Evolutionary conservation across 2,113 vertebrate genomes (phyloP).

Genomic region (Rhagologus leucostigma): DNA sequence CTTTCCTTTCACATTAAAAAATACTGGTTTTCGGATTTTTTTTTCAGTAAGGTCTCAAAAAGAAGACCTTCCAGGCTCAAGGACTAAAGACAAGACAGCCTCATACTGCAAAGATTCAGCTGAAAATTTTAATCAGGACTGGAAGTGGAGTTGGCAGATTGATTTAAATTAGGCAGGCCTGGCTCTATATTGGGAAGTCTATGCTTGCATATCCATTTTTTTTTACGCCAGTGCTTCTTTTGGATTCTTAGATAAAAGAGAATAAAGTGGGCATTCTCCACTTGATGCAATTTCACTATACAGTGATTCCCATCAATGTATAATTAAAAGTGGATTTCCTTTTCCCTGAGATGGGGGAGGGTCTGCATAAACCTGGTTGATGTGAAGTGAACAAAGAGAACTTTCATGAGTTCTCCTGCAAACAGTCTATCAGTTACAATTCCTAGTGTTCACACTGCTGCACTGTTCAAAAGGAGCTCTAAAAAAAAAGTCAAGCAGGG

Average conservation of each 20-base stretch:
- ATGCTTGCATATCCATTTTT: slow-evolving; percentile 49
- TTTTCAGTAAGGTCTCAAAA: background rate
- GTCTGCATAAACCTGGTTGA: slow-evolving; percentile 72
- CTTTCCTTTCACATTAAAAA: background rate
- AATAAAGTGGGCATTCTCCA: slow-evolving; percentile 71
- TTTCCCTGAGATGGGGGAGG: slow-evolving; percentile 69
- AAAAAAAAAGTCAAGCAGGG: slow-evolving; percentile 80
- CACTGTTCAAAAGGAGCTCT: slow-evolving; percentile 75
- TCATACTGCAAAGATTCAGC: background rate
- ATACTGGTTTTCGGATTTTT: fast-evolving
- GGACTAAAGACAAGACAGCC: background rate
- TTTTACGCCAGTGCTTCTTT: slow-evolving; percentile 46
- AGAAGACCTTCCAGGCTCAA: background rate
- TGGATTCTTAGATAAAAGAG: slow-evolving; percentile 64
- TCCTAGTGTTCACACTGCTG: slow-evolving; percentile 74
- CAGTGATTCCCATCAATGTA: slow-evolving; percentile 76
- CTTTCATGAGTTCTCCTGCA: slow-evolving; percentile 77
- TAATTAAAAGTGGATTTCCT: slow-evolving; percentile 84
- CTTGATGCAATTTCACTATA: slow-evolving; percentile 70
- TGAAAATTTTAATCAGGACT: slow-evolving; percentile 22
- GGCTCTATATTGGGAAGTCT: slow-evolving; percentile 10
- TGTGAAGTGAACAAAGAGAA: slow-evolving; percentile 77
- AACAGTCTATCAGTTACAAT: slow-evolving; percentile 82
- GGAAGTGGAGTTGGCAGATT: slow-evolving; percentile 8
- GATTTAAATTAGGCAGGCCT: slow-evolving; percentile 52